Evolutionary conservation across 2,113 vertebrate genomes (phyloP).

Genomic region (Petrocephalus zakoni): DNA sequence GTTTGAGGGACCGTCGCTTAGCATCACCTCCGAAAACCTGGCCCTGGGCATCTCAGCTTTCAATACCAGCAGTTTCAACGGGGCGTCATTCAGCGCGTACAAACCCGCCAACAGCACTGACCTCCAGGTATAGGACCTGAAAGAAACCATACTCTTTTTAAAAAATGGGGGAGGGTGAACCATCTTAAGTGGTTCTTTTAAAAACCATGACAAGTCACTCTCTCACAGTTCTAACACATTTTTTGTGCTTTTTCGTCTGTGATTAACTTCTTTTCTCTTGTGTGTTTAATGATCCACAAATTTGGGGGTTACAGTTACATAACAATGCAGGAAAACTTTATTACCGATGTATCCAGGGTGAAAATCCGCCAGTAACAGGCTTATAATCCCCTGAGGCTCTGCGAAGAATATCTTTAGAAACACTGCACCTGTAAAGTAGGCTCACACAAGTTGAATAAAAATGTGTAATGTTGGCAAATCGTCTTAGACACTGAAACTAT

Average conservation of each 20-base stretch:
- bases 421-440: neutral
- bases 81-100: slow-evolving; percentile 77
- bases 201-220: neutral
- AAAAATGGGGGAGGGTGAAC: neutral
- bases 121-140: slow-evolving; percentile 69
- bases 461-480: neutral
- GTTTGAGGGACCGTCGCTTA: slow-evolving; percentile 69
- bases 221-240: neutral
- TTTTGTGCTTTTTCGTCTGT: too few species aligned
- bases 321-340: neutral
- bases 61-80: slow-evolving; percentile 61
- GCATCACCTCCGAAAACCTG: slow-evolving; percentile 75
- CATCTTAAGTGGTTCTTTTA: neutral
- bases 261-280: neutral
- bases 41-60: slow-evolving; percentile 76
- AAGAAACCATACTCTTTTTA: neutral
- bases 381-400: slow-evolving; percentile 8
- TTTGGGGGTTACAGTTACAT: neutral
- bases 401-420: slow-evolving; percentile 17
- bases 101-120: slow-evolving; percentile 64
- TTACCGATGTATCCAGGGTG: neutral
- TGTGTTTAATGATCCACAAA: neutral
- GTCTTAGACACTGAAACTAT: neutral
- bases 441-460: neutral
- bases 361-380: neutral